Conservation (phyloP, 2,888 invertebrate species). For the Drosophila kuntzei region DNA sequence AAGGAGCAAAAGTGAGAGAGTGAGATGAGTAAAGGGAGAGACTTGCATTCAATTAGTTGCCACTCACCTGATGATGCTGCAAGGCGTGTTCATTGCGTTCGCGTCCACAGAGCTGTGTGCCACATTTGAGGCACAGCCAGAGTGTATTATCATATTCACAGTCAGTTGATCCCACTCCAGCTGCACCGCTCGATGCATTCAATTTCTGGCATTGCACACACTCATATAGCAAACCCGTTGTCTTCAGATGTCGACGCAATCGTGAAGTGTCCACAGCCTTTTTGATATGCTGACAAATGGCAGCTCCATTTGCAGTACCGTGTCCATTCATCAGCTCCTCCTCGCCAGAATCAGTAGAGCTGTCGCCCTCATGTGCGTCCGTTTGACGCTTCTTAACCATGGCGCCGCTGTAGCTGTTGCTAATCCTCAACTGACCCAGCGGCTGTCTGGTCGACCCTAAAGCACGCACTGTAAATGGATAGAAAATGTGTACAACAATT, state of each 20-base stretch:
- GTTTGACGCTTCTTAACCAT: constrained; percentile 92
- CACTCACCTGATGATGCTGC: constrained; percentile 88
- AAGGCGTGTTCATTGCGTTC: constrained; percentile 90
- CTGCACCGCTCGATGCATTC: constrained; percentile 79
- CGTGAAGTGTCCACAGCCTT: constrained; percentile 89
- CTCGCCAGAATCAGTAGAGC: constrained; percentile 90
- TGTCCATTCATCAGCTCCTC: constrained; percentile 86
- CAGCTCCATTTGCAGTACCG: constrained; percentile 22
- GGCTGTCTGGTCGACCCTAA: constrained; percentile 33
- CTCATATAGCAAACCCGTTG: constrained; percentile 86
- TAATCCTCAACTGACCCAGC: constrained; percentile 39
- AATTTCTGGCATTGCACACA: constrained; percentile 88
- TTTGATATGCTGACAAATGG: constrained; percentile 88
- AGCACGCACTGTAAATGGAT: constrained; percentile 33
- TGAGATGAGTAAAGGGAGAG: neutral
- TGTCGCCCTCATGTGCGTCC: constrained; percentile 89
- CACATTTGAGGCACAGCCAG: constrained; percentile 94
- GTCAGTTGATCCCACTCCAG: constrained; percentile 54
- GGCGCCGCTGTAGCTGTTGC: constrained; percentile 46
- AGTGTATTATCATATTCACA: constrained; percentile 87
- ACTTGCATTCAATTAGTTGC: too few species aligned
- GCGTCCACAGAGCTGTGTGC: constrained; percentile 91
- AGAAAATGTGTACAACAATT: neutral
- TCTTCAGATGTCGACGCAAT: constrained; percentile 87
- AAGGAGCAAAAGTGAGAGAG: neutral